phyloP scores from a whole-genome alignment of 2,797 vertebrate species.

The Somateria mollissima region DNA sequence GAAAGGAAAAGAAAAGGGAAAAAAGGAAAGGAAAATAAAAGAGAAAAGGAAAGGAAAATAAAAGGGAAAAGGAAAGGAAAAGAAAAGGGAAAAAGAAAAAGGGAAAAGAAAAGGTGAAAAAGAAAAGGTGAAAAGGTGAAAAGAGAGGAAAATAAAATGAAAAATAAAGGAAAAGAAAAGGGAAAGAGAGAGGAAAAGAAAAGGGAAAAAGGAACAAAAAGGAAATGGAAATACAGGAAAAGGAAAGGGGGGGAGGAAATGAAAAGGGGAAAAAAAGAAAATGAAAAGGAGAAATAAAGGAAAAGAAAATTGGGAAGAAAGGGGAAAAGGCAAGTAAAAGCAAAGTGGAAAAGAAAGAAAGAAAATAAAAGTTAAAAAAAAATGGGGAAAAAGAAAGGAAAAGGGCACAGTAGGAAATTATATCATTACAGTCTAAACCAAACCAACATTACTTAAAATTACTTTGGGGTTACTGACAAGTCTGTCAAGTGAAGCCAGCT shows the following conservation, averaged over 20 bases:
- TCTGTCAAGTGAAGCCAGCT: not conserved
- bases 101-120: too few species aligned
- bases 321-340: too few species aligned
- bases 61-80: not conserved
- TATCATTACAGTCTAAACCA: not conserved
- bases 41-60: not conserved
- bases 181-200: too few species aligned
- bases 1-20: not conserved
- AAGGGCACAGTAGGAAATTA: not conserved
- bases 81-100: not conserved
- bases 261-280: not conserved
- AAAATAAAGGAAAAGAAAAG: not conserved
- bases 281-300: too few species aligned
- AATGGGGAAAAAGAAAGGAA: too few species aligned
- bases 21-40: too few species aligned
- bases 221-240: not conserved
- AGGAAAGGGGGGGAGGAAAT: accelerated
- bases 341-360: too few species aligned
- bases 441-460: not conserved
- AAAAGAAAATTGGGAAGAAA: too few species aligned
- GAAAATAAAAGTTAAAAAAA: too few species aligned
- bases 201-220: not conserved
- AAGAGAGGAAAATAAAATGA: not conserved
- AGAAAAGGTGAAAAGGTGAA: accelerated
- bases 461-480: not conserved